Evolutionary conservation across 2,113 vertebrate genomes (phyloP).

Genomic region (Sorex fumeus): DNA sequence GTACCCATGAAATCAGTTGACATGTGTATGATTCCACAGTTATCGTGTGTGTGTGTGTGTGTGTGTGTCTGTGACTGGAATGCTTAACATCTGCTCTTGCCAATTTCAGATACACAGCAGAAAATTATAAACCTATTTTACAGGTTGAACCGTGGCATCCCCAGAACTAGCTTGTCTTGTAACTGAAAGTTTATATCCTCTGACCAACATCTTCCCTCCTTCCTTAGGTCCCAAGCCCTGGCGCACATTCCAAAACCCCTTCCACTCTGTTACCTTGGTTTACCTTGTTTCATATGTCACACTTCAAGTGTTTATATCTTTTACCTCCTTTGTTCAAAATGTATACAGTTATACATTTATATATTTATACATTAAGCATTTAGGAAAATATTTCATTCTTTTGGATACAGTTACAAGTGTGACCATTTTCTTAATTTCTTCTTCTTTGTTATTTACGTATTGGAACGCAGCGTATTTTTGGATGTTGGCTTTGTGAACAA

Average conservation of each 20-base stretch:
- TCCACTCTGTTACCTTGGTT: not conserved
- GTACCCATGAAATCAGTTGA: not conserved
- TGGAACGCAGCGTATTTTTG: too few species aligned
- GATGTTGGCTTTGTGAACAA: too few species aligned
- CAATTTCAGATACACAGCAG: not conserved
- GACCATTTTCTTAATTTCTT: too few species aligned
- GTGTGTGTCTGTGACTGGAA: not conserved
- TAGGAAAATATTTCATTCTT: too few species aligned
- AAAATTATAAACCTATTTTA: not conserved
- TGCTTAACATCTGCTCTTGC: not conserved
- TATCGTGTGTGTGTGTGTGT: not conserved
- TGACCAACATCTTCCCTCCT: not conserved
- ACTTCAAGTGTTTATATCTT: not conserved
- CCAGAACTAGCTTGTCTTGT: not conserved
- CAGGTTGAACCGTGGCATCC: not conserved
- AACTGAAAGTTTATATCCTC: not conserved
- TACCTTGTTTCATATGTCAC: not conserved
- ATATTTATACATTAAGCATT: too few species aligned
- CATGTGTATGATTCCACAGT: not conserved
- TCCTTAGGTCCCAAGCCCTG: not conserved
- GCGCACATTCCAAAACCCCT: not conserved
- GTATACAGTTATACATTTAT: too few species aligned
- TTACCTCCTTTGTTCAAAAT: too few species aligned
- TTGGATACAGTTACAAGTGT: too few species aligned
- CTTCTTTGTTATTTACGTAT: too few species aligned